Base-by-base conservation (phyloP, 2,113 vertebrate species). In the Bufo gargarizans region DNA sequence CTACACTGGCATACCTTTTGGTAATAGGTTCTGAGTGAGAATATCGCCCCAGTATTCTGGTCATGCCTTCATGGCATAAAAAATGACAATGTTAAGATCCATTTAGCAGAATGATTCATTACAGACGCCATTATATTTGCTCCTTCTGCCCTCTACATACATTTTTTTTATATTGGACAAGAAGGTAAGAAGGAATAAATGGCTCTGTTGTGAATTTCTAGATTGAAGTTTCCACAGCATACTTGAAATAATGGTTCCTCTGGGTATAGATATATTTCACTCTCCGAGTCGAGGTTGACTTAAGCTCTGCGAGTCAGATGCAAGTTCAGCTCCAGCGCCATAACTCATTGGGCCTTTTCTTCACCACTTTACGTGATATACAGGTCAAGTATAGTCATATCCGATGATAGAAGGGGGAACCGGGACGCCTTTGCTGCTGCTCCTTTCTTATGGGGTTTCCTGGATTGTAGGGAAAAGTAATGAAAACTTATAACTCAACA, bases 191-290 rank as follows among this genome's bases (percentile, higher is more conserved):
- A 67, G 33, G 79, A 82, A 88, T 82, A 19, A 88, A 88, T 88
- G 79, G 12, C 49, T 74, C 86, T 58, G 58, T 49, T 58, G 86
- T 82, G 86, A 63, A 50, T 88, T 88, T 47, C 55, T 20, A 80
- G 78, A 82, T 59, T 74, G 86, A 88, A 82, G 86, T 82, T 88
- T 88, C 67, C 81, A 16, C 78, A 20, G 86, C 56, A 74, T 79
- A 88, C 86, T 82, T 88, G 86, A 88, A 82, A 74, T 88, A 76
- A 88, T 88, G 86, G 67, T 17, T 88, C 78, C 53, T 12, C 79
- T 59, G 86, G 86, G 86, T 63, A 72, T 20, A 50, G 33, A 58
- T 82, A 88, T 88, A 88, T 88, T 88, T 88, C 86, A 87, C 67
- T 87, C 50, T 74, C 56, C 47, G 78, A 82, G 78, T 59, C 72